Evolutionary conservation across 2,113 vertebrate species (phyloP).

Genomic region (Pelvicachromis taeniatus): DNA sequence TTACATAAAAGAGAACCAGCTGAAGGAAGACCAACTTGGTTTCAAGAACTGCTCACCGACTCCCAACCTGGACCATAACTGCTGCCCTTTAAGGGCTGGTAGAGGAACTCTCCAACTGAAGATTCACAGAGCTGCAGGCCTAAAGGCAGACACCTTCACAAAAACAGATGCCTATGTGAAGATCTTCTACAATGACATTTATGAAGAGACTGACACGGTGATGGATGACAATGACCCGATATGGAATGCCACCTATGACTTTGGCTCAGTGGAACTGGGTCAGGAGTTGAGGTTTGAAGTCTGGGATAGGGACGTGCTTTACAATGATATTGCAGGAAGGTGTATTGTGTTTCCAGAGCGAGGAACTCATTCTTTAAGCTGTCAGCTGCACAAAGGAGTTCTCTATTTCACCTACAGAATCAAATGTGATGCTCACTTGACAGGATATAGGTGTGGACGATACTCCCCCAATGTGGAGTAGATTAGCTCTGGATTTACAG

Average conservation of each 20-base stretch:
- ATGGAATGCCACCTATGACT: slow-evolving; percentile 66
- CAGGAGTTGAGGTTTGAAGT: slow-evolving; percentile 72
- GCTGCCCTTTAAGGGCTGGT: slow-evolving; percentile 67
- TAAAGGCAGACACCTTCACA: slow-evolving; percentile 69
- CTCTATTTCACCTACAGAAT: slow-evolving; percentile 70
- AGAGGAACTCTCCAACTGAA: slow-evolving; percentile 60
- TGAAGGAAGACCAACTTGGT: slow-evolving; percentile 29
- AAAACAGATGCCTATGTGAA: slow-evolving; percentile 74
- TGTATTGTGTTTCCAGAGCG: slow-evolving; percentile 65
- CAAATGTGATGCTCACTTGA: slow-evolving; percentile 68
- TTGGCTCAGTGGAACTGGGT: slow-evolving; percentile 70
- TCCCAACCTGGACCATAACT: slow-evolving; percentile 72
- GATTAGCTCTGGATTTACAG: not conserved
- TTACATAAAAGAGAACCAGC: slow-evolving; percentile 70
- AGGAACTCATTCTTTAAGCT: slow-evolving; percentile 67
- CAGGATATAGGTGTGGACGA: slow-evolving; percentile 67
- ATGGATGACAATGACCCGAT: slow-evolving; percentile 68
- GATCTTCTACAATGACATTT: slow-evolving; percentile 68
- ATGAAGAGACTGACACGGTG: slow-evolving; percentile 65
- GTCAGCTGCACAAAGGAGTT: slow-evolving; percentile 67
- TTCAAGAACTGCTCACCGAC: slow-evolving; percentile 59
- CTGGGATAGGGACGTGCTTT: slow-evolving; percentile 74
- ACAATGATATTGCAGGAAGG: slow-evolving; percentile 62
- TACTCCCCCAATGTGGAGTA: slow-evolving; percentile 69
- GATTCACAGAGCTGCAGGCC: slow-evolving; percentile 60